Percentiles rank a stretch among this genome's conserved stretches.
These are phyloP conservation scores for Oasisia sp. DNA, from an alignment of 2,888 invertebrate species.

Conservation along the genomic window DNA sequence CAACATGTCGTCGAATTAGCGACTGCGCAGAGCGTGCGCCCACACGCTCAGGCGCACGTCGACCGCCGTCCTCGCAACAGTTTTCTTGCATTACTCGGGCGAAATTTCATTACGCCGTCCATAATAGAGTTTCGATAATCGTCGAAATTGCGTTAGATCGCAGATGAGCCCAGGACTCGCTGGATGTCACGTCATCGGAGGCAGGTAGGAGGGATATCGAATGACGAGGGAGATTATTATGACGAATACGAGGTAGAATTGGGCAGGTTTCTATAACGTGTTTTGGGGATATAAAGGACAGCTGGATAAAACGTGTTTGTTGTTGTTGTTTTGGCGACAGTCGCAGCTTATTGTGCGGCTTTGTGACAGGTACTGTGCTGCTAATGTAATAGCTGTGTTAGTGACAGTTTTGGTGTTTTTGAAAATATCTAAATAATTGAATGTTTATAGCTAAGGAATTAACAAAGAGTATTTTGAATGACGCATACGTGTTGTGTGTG, in stretches of 20 bases:
- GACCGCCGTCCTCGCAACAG: neutral
- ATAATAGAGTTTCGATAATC: constrained; percentile 13
- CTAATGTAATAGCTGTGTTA: too few relatives aligned
- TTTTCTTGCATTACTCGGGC: neutral
- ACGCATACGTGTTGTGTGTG: too few relatives aligned
- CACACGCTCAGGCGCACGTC: neutral
- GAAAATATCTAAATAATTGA: too few relatives aligned
- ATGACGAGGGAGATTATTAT: neutral
- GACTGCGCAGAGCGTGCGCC: neutral
- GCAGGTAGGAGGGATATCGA: neutral
- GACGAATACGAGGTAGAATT: neutral
- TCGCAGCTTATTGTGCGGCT: too few relatives aligned
- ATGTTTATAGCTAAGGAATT: too few relatives aligned
- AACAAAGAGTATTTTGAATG: too few relatives aligned
- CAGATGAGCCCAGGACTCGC: neutral
- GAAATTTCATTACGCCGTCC: neutral
- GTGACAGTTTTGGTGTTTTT: too few relatives aligned
- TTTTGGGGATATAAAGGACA: too few relatives aligned
- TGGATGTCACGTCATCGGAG: neutral
- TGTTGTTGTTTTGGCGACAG: too few relatives aligned
- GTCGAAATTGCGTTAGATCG: neutral
- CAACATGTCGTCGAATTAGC: neutral
- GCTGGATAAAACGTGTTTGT: too few relatives aligned
- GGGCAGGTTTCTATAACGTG: neutral
- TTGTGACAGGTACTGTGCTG: too few relatives aligned